These are phyloP conservation scores for Ptyas mucosa DNA, from an alignment of 2,113 vertebrate species.

Conservation along the genomic window DNA sequence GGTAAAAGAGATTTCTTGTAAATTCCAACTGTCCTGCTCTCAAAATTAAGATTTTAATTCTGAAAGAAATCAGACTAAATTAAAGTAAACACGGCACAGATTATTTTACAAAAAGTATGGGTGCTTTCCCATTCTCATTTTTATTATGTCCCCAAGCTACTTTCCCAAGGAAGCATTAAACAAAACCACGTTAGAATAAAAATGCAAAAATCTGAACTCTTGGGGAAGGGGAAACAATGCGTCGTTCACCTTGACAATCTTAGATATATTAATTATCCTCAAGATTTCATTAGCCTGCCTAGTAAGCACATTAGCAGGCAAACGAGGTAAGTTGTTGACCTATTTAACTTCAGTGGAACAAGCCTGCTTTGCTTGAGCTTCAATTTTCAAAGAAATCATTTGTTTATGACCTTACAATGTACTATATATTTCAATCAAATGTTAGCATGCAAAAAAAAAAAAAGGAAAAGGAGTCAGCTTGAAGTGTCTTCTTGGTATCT, in stretches of 20 bases:
- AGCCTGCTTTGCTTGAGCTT: conserved; percentile 47
- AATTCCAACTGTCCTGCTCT: not conserved
- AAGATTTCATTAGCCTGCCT: conserved; percentile 68
- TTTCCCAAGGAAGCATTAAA: conserved; percentile 24
- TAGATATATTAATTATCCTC: conserved; percentile 63
- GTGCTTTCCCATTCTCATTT: not conserved
- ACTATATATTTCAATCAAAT: conserved; percentile 58
- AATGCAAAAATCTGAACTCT: conserved; percentile 35
- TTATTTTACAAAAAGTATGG: not conserved
- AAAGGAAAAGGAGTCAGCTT: conserved; percentile 26
- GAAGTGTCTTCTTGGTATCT: conserved; percentile 40
- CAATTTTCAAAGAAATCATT: conserved; percentile 49
- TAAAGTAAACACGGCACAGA: not conserved
- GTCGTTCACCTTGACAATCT: conserved; percentile 64
- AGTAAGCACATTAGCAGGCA: conserved; percentile 60
- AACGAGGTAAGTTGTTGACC: conserved; percentile 59
- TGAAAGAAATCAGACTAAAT: not conserved
- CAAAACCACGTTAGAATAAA: conserved; percentile 52
- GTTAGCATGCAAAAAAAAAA: conserved; percentile 40
- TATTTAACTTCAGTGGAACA: conserved; percentile 62
- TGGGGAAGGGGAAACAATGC: conserved; percentile 35
- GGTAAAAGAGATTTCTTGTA: not conserved
- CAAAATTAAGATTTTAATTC: not conserved
- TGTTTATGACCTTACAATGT: conserved; percentile 64
- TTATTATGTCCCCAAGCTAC: not conserved